These are phyloP conservation scores for Spialia ferax DNA, from an alignment of 2,888 invertebrate species.

Conservation along the genomic window DNA sequence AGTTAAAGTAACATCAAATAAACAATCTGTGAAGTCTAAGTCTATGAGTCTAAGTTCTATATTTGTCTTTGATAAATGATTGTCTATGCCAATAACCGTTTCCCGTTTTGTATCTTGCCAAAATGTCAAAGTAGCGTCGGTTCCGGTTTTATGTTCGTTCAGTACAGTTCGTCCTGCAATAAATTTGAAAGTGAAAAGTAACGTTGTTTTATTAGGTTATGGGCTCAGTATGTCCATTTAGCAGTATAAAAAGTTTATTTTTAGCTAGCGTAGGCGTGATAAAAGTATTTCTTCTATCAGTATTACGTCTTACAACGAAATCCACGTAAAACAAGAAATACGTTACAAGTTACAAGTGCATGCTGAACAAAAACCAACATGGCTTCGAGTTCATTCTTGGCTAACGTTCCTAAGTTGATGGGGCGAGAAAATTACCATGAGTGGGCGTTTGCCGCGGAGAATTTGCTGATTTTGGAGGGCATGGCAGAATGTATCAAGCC, in stretches of 20 bases:
- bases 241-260: not conserved
- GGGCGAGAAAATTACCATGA: slow-evolving; percentile 43
- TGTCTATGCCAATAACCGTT: too few species aligned
- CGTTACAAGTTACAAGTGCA: not conserved
- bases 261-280: slow-evolving; percentile 3
- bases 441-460: slow-evolving; percentile 48
- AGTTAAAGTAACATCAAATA: too few species aligned
- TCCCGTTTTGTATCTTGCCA: too few species aligned
- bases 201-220: slow-evolving; percentile 4
- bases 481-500: not conserved
- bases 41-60: too few species aligned
- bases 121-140: too few species aligned
- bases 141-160: too few species aligned
- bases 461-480: slow-evolving; percentile 45
- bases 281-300: not conserved
- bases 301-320: not conserved
- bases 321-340: too few species aligned
- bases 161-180: too few species aligned
- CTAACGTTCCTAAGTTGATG: not conserved
- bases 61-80: too few species aligned
- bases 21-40: too few species aligned
- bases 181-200: not conserved
- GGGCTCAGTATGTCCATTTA: not conserved
- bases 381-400: not conserved
- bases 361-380: not conserved